Evolutionary conservation across 2,797 vertebrate genomes (phyloP), one percentile per base, ranked within the genome.

Genomic region (Pteronotus mesoamericanus): DNA sequence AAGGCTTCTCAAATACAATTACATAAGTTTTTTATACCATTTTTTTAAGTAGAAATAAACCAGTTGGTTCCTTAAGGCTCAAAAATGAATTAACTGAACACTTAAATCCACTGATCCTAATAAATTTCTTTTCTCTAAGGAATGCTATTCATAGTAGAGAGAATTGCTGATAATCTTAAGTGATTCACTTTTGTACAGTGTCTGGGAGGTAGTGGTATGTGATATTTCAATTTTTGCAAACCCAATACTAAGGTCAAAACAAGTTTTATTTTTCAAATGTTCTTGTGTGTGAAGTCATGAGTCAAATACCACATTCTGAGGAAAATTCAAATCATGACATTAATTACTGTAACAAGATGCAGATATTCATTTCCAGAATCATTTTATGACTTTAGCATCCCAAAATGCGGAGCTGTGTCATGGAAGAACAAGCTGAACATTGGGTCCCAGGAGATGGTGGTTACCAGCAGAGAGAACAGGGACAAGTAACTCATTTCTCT

Each of bases 91-190:
- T 86, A 39, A 26, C 57, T 5, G 21, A 89, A 80, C 9, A 12
- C 39, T 97, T 79, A 87, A 94, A 77, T 92, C 66, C 71, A 77
- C 51, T 79, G 84, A 46, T 86, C 75, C 82, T 90, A 64, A 92
- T 80, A 95, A 79, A 89, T 86, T 74, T 87, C 46, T 86, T 94
- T 94, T 89, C 80, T 86, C 93, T 55, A 66, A 92, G 82, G 77
- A 84, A 79, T 71, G 3, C n/a, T 75, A 75, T 71, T 87, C 85
- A 71, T 26, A 53, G 44, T 71, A 29, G 79, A 87, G 44, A 92
- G 85, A 88, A 89, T 59, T 93, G 79, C 87, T 95, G 72, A 83
- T 74, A 89, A 82, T 93, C 32, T 61, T 77, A 89, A 75, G 53
- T 82, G 74, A 86, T 93, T 82, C 83, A 66, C 37, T 71, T 88